These are phyloP conservation scores for Mormyrops boulengeri DNA, from an alignment of 2,797 vertebrate genomes.

Conservation along the genomic window DNA sequence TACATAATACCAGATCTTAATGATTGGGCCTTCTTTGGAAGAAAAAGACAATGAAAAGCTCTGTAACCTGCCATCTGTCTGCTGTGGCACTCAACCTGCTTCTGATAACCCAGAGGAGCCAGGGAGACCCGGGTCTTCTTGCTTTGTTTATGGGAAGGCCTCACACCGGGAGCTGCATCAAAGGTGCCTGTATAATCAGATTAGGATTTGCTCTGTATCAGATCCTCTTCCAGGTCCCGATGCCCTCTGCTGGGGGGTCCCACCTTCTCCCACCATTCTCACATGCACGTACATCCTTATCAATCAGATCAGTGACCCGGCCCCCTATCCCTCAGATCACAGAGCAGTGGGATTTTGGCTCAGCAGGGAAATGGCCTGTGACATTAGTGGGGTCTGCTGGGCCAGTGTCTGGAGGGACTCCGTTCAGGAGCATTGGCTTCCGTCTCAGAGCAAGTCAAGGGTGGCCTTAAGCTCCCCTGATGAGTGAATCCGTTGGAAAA, in stretches of 20 bases:
- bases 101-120: background rate
- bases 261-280: background rate
- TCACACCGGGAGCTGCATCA: background rate
- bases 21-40: background rate
- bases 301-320: background rate
- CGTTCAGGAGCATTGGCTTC: background rate
- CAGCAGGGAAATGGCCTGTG: background rate
- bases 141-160: background rate
- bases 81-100: background rate
- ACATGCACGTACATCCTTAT: background rate
- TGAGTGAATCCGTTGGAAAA: background rate
- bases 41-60: background rate
- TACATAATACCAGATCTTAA: background rate
- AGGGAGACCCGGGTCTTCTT: background rate
- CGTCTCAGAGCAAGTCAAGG: background rate
- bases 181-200: slow-evolving; percentile 1
- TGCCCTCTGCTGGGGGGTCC: background rate
- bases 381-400: background rate
- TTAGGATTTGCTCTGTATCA: slow-evolving; percentile 14
- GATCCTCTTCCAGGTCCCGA: background rate
- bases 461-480: background rate
- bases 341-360: background rate
- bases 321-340: background rate
- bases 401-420: background rate
- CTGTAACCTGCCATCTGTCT: background rate